These are phyloP conservation scores for Mycogona germanica DNA, from an alignment of 2,888 invertebrate species.

Conservation along the genomic window DNA sequence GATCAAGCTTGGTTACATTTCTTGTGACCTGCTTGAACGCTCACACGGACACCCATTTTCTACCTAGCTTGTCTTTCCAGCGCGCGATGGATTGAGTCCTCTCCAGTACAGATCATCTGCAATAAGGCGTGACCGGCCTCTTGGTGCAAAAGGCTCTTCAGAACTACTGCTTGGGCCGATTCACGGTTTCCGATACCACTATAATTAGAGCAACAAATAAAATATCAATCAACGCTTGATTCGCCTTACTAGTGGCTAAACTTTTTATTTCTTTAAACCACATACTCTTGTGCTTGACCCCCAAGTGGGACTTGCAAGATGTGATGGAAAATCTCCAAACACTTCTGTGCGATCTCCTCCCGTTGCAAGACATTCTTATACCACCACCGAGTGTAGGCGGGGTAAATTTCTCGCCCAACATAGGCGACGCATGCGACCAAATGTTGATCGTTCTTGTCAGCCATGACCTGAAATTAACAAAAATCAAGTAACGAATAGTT, in stretches of 20 bases:
- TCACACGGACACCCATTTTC: neutral
- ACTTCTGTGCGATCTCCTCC: slow-evolving; percentile 30
- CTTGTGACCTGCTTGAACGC: neutral
- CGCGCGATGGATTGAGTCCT: slow-evolving; percentile 31
- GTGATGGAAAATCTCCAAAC: slow-evolving; percentile 33
- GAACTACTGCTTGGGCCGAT: neutral
- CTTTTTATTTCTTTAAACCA: no score
- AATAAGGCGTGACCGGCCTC: slow-evolving; percentile 34
- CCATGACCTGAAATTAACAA: slow-evolving; percentile 14
- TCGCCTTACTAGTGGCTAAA: neutral
- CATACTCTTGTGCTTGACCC: no score
- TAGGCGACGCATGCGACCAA: slow-evolving; percentile 28
- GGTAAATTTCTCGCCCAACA: slow-evolving; percentile 34
- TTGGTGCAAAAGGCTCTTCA: slow-evolving; percentile 30
- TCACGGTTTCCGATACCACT: neutral
- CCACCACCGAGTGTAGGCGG: slow-evolving; percentile 34
- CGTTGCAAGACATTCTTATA: slow-evolving; percentile 29
- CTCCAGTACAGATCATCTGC: slow-evolving; percentile 34
- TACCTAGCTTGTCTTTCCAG: slow-evolving; percentile 34
- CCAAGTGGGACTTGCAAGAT: slow-evolving; percentile 27
- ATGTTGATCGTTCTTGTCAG: slow-evolving; percentile 21
- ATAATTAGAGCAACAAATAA: neutral
- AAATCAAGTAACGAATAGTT: neutral
- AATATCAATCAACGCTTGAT: neutral
- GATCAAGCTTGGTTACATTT: neutral